Conservation (phyloP, 2,888 invertebrate genomes). For the Monopis laevigella region DNA sequence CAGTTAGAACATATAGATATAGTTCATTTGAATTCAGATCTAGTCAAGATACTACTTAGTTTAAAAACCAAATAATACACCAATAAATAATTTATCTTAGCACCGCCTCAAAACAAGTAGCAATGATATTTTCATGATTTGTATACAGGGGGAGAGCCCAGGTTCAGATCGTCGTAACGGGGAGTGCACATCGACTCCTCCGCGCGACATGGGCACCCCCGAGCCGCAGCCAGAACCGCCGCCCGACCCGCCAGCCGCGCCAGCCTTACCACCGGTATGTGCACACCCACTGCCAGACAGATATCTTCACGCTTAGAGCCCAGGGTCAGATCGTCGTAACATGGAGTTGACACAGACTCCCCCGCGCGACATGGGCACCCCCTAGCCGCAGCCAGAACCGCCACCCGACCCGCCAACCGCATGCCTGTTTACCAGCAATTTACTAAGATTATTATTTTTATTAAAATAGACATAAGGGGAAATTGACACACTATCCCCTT, state of each 20-base stretch:
- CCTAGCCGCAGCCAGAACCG: slow-evolving; percentile 19
- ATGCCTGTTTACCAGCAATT: too few relatives aligned
- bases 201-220: slow-evolving; percentile 29
- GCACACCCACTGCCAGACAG: not conserved
- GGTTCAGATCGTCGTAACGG: slow-evolving; percentile 55
- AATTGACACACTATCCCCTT: too few relatives aligned
- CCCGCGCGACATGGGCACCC: slow-evolving; percentile 30
- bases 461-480: too few relatives aligned
- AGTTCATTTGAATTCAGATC: too few relatives aligned
- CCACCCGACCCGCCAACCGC: slow-evolving; percentile 35
- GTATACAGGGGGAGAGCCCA: slow-evolving; percentile 50
- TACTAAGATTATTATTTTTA: too few relatives aligned
- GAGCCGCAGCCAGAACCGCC: slow-evolving; percentile 19
- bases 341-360: slow-evolving; percentile 31
- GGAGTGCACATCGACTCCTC: slow-evolving; percentile 28
- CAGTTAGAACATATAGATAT: too few relatives aligned
- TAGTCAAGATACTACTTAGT: too few relatives aligned
- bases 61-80: too few relatives aligned
- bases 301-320: slow-evolving; percentile 29
- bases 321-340: slow-evolving; percentile 54
- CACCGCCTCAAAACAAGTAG: too few relatives aligned
- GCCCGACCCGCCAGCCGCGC: slow-evolving; percentile 36
- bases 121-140: slow-evolving; percentile 15
- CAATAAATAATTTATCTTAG: too few relatives aligned
- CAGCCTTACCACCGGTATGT: slow-evolving; percentile 14